Conservation (phyloP, 2,797 vertebrate genomes). For the Melanotaenia parkinsoni region DNA sequence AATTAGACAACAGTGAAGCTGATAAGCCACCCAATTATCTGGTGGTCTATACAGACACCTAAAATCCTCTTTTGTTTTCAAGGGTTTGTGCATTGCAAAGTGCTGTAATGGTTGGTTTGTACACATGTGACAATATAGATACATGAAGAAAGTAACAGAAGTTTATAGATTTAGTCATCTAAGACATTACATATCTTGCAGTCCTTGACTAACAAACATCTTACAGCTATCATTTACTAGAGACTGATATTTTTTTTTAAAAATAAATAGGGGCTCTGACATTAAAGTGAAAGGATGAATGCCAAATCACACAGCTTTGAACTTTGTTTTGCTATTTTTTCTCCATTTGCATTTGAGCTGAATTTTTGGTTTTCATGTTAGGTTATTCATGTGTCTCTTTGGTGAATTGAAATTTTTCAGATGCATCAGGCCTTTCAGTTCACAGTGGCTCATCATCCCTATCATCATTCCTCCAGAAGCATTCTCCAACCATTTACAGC, state of each 20-base stretch:
- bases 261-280: neutral
- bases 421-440: slow-evolving; percentile 34
- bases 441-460: slow-evolving; percentile 23
- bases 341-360: neutral
- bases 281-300: slow-evolving; percentile 2
- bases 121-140: neutral
- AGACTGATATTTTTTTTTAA: neutral
- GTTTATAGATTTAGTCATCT: slow-evolving; percentile 6
- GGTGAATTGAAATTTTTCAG: slow-evolving; percentile 34
- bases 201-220: neutral
- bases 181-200: neutral
- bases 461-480: slow-evolving; percentile 45
- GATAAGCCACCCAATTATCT: neutral
- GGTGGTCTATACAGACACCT: neutral
- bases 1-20: slow-evolving; percentile 17
- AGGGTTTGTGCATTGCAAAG: neutral
- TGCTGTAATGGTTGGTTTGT: neutral
- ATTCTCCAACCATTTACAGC: slow-evolving; percentile 52
- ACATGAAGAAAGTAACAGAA: neutral
- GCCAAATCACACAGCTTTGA: slow-evolving; percentile 1
- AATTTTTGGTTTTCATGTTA: slow-evolving; percentile 6
- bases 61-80: neutral
- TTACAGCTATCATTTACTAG: slow-evolving; percentile 1
- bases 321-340: neutral
- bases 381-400: slow-evolving; percentile 5